A percentile compares a stretch with the other conserved stretches of the same genome.
These are phyloP conservation scores for Chrysogorgia sp. DNA, from an alignment of 92 coral and sea anemone genomes.

Conservation along the genomic window DNA sequence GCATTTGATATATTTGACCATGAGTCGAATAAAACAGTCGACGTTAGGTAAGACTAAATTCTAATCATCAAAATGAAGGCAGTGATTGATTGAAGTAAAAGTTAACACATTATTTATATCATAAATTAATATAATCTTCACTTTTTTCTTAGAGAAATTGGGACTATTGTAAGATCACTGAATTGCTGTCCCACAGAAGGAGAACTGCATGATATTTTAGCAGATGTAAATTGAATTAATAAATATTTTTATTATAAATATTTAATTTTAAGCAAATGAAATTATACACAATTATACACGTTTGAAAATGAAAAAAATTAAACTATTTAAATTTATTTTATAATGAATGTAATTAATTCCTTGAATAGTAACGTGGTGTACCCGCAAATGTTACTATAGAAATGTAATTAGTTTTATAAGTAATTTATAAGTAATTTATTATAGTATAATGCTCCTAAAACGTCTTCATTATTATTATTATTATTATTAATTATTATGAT, in stretches of 20 bases:
- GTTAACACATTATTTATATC: not conserved
- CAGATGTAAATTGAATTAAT: slow-evolving; percentile 67
- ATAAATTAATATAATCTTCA: not conserved
- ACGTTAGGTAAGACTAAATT: slow-evolving; percentile 72
- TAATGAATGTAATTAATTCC: no score
- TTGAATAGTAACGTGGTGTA: no score
- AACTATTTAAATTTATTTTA: no score
- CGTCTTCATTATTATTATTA: no score
- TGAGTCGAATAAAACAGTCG: slow-evolving; percentile 99
- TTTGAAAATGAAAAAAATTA: no score
- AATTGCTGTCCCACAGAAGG: slow-evolving; percentile 99
- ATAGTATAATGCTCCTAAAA: no score
- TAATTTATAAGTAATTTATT: no score
- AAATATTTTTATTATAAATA: not conserved
- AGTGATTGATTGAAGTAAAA: not conserved
- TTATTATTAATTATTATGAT: no score
- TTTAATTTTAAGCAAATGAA: no score
- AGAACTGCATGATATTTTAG: slow-evolving; percentile 93
- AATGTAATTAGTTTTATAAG: no score
- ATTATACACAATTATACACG: no score
- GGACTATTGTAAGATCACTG: slow-evolving; percentile 94
- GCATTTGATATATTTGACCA: slow-evolving; percentile 98
- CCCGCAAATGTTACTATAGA: no score
- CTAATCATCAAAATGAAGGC: not conserved
- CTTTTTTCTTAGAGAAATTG: slow-evolving; percentile 79